Conservation (phyloP, 2,888 invertebrate species). For the Halictus quadricinctus region DNA sequence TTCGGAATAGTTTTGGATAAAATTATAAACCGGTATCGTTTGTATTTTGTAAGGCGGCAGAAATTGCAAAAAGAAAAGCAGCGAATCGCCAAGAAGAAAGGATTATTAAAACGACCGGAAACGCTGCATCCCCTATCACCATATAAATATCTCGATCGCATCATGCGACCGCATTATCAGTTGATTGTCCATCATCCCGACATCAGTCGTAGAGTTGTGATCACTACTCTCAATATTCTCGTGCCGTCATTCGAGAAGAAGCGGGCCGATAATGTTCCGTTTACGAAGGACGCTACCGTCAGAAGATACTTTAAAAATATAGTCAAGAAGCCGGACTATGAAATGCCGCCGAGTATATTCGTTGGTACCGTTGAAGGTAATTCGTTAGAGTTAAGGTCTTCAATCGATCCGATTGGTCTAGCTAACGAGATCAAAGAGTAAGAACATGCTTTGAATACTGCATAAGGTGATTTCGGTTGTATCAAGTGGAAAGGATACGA, state of each 20-base stretch:
- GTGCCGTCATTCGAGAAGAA: conserved; percentile 73
- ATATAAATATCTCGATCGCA: conserved; percentile 85
- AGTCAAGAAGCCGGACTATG: conserved; percentile 66
- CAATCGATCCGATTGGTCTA: background rate
- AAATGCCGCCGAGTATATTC: conserved; percentile 66
- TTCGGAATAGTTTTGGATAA: background rate
- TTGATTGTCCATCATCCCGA: conserved; percentile 83
- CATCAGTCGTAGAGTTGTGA: conserved; percentile 80
- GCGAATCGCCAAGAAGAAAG: conserved; percentile 5
- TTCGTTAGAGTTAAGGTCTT: background rate
- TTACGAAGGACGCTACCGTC: conserved; percentile 53
- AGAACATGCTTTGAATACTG: background rate
- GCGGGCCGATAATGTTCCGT: conserved; percentile 53
- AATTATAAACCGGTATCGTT: background rate
- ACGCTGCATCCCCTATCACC: conserved; percentile 86
- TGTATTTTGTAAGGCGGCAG: conserved; percentile 34
- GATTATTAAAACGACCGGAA: conserved; percentile 81
- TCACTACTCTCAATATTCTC: conserved; percentile 83
- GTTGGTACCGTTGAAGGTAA: conserved; percentile 79
- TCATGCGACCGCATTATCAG: conserved; percentile 86
- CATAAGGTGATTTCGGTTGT: conserved; percentile 61
- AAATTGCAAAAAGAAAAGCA: conserved; percentile 19
- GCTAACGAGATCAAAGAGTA: background rate
- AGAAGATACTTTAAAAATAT: conserved; percentile 69
- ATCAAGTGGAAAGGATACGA: conserved; percentile 88